Conservation (phyloP, 23 tunicate species). For the Phallusia fumigata region DNA sequence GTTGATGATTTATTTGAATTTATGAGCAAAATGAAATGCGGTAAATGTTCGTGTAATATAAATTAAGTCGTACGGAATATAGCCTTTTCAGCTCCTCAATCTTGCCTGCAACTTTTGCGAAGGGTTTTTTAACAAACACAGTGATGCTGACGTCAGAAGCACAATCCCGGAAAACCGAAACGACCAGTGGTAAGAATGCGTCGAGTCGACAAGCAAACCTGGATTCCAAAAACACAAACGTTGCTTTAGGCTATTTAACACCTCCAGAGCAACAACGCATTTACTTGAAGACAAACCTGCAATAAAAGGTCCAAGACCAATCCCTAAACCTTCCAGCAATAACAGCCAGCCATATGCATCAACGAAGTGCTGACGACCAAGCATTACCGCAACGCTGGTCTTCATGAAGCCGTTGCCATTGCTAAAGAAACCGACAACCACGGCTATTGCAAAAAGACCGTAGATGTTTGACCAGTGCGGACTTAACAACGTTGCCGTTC, state of each 20-base stretch:
- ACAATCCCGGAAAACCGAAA: slow-evolving; percentile 28
- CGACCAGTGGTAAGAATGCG: slow-evolving; percentile 31
- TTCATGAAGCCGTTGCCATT: slow-evolving; percentile 34
- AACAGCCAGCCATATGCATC: slow-evolving; percentile 47
- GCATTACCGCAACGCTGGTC: slow-evolving; percentile 25
- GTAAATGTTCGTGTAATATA: too few species aligned
- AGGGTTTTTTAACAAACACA: slow-evolving; percentile 7
- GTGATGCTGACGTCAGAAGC: slow-evolving; percentile 15
- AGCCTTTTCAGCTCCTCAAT: not conserved
- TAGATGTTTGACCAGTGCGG: slow-evolving; percentile 20
- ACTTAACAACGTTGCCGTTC: slow-evolving; percentile 10
- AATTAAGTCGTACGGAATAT: too few species aligned
- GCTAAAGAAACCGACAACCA: slow-evolving; percentile 25
- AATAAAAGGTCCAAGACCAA: slow-evolving; percentile 20
- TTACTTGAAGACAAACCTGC: slow-evolving; percentile 47
- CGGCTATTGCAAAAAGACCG: slow-evolving; percentile 37
- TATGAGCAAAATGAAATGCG: too few species aligned
- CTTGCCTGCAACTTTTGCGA: not conserved
- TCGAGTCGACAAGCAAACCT: slow-evolving; percentile 17
- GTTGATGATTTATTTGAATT: too few species aligned
- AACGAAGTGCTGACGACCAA: slow-evolving; percentile 1
- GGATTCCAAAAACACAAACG: too few species aligned
- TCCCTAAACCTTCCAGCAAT: slow-evolving; percentile 33
- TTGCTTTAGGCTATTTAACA: too few species aligned
- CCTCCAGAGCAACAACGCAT: too few species aligned